phyloP scores from a whole-genome alignment of 2,113 vertebrate genomes.

The Otocyon megalotis region DNA sequence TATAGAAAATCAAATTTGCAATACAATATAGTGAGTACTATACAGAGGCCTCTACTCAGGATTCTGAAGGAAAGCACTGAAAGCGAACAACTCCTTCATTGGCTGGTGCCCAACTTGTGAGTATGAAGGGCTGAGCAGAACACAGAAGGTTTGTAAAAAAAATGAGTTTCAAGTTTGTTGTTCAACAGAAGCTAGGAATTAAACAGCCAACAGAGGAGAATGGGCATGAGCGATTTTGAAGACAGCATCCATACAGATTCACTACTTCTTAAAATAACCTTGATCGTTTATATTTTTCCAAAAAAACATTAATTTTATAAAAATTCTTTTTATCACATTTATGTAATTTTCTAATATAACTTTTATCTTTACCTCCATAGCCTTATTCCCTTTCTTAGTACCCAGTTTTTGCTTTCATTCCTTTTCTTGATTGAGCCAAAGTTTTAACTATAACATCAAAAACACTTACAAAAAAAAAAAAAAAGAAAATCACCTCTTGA shows the following conservation, averaged over 20 bases:
- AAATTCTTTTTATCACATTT: background rate
- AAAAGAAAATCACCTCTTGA: background rate
- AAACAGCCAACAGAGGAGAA: background rate
- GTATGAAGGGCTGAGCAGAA: background rate
- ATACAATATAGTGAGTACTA: background rate
- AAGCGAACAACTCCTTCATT: background rate
- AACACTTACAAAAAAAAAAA: background rate
- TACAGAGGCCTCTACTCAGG: background rate
- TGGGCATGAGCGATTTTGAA: background rate
- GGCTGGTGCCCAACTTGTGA: too few species aligned
- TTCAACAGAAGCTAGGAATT: background rate
- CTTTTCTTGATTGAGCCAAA: background rate
- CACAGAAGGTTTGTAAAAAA: background rate
- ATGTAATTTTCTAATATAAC: background rate
- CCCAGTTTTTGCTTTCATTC: background rate
- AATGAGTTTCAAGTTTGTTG: background rate
- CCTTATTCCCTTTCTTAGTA: background rate
- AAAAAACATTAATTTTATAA: background rate
- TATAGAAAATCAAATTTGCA: background rate
- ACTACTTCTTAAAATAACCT: background rate
- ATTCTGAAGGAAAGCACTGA: background rate
- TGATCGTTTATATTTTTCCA: background rate
- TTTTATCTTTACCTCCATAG: background rate
- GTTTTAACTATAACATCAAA: background rate
- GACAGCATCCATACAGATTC: background rate